phyloP scores from a whole-genome alignment of 2,113 vertebrate species.

The Caranx ignobilis region DNA sequence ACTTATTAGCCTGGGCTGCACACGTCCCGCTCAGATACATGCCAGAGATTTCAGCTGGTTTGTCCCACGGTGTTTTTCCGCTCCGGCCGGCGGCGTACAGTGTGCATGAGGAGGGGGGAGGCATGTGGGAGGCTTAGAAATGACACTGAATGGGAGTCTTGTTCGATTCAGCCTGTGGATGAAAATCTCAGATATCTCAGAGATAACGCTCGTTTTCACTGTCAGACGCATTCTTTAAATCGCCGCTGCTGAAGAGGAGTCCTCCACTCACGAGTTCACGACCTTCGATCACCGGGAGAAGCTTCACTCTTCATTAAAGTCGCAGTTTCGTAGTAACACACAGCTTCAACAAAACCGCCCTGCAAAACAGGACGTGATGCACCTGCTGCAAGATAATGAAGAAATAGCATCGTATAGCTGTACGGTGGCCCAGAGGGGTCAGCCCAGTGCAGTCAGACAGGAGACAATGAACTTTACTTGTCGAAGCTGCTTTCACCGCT shows the following conservation, averaged over 20 bases:
- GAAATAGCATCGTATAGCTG: neutral
- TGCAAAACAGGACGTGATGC: neutral
- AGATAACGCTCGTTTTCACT: neutral
- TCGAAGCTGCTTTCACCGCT: too few species aligned
- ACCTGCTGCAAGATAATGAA: neutral
- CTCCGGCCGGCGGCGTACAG: neutral
- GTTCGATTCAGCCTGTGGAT: constrained; percentile 24
- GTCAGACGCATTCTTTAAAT: neutral
- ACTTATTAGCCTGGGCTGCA: neutral
- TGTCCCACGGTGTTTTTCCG: constrained; percentile 3
- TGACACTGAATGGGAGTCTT: constrained; percentile 28
- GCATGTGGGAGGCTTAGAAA: constrained; percentile 14
- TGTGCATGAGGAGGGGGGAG: neutral
- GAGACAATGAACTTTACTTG: too few species aligned
- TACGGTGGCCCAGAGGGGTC: too few species aligned
- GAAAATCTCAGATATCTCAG: constrained; percentile 29
- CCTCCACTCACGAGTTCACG: neutral
- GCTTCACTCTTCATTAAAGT: too few species aligned
- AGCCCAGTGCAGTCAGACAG: too few species aligned
- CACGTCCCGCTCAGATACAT: too few species aligned
- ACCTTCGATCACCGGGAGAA: neutral
- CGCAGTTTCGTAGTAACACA: too few species aligned
- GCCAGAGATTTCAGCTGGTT: neutral
- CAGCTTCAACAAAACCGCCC: neutral
- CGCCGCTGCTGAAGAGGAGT: neutral